Conservation (phyloP, 2,113 vertebrate genomes). For the Sander vitreus region DNA sequence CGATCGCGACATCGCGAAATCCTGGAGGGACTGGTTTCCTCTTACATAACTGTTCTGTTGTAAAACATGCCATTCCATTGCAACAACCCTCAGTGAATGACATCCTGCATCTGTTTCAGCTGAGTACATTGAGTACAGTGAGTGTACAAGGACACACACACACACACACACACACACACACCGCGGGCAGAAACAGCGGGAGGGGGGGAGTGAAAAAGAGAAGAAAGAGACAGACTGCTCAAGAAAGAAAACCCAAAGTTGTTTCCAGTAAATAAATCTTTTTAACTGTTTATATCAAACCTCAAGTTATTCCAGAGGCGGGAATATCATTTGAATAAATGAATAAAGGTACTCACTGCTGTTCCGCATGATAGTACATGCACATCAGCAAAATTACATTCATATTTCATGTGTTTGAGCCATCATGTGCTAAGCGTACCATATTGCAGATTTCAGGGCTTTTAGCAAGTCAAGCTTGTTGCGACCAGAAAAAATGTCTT, state of each 20-base stretch:
- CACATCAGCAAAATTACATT: slow-evolving; percentile 45
- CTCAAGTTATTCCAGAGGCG: slow-evolving; percentile 51
- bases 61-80: slow-evolving; percentile 4
- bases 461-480: slow-evolving; percentile 31
- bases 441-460: slow-evolving; percentile 17
- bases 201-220: too few relatives aligned
- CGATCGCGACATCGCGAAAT: too few relatives aligned
- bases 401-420: slow-evolving; percentile 55
- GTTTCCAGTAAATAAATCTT: too few relatives aligned
- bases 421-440: slow-evolving; percentile 6
- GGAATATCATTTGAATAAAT: slow-evolving; percentile 72
- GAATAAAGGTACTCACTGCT: slow-evolving; percentile 45
- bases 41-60: not conserved
- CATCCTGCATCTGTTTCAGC: slow-evolving; percentile 10
- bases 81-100: not conserved
- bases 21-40: not conserved
- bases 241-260: too few relatives aligned
- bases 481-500: not conserved
- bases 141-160: slow-evolving; percentile 10
- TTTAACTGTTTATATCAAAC: slow-evolving; percentile 49
- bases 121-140: slow-evolving; percentile 7
- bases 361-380: not conserved
- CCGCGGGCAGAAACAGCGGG: too few relatives aligned
- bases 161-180: slow-evolving; percentile 8
- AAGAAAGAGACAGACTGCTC: too few relatives aligned